These are phyloP conservation scores for Solenopsis fugax DNA, from an alignment of 1,140 invertebrate genomes.

Conservation along the genomic window DNA sequence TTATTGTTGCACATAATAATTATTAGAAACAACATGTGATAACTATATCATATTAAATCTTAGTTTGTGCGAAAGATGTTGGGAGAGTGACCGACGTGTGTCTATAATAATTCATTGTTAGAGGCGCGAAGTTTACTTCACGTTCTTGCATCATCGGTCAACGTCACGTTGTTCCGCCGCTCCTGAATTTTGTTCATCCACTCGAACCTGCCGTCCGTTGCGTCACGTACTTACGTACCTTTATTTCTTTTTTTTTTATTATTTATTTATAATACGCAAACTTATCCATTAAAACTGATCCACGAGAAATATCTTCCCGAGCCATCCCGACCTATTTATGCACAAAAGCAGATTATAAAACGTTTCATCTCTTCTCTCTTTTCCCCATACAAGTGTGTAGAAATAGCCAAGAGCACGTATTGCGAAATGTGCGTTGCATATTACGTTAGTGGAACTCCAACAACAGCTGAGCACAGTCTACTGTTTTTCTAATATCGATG, in stretches of 20 bases:
- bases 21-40: neutral
- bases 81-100: slow-evolving; percentile 7
- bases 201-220: slow-evolving; percentile 5
- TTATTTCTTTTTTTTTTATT: neutral
- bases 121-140: slow-evolving; percentile 15
- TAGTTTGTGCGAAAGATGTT: slow-evolving; percentile 17
- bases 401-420: too few relatives aligned
- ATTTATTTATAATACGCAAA: slow-evolving; percentile 1
- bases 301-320: neutral
- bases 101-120: slow-evolving; percentile 40
- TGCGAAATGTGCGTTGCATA: too few relatives aligned
- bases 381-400: neutral
- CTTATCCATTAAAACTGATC: neutral
- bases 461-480: too few relatives aligned
- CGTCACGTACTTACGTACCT: neutral
- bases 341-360: neutral
- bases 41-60: slow-evolving; percentile 12
- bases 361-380: neutral
- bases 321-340: neutral
- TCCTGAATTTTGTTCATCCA: slow-evolving; percentile 28
- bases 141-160: slow-evolving; percentile 56
- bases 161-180: slow-evolving; percentile 28
- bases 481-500: too few relatives aligned
- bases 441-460: too few relatives aligned
- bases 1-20: neutral